phyloP scores from a whole-genome alignment of 2,113 vertebrate genomes.

The Colius striatus region DNA sequence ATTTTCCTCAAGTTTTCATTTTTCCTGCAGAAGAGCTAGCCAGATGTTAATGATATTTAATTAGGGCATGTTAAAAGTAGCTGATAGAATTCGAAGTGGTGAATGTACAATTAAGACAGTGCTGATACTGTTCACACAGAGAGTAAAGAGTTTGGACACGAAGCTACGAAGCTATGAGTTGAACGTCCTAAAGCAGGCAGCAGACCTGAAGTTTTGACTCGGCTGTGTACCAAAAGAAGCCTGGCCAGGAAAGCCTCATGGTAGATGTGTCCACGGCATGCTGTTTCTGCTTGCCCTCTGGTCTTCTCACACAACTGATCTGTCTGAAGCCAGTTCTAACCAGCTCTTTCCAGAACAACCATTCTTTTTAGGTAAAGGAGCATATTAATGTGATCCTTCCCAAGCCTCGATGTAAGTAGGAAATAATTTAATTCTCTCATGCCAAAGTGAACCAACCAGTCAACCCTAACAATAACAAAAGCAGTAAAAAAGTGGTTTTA shows the following conservation, averaged over 20 bases:
- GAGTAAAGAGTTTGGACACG: background rate
- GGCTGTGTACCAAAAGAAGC: background rate
- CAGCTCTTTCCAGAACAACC: background rate
- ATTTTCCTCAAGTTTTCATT: background rate
- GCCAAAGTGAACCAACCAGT: background rate
- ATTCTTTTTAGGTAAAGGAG: slow-evolving; percentile 15
- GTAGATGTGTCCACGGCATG: background rate
- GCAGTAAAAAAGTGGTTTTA: background rate
- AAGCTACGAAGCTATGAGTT: background rate
- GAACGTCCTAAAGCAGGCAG: background rate
- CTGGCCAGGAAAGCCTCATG: background rate
- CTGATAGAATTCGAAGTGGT: background rate
- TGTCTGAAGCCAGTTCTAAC: background rate
- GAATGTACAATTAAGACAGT: background rate
- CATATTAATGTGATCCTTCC: slow-evolving; percentile 27
- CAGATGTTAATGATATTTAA: background rate
- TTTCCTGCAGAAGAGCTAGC: background rate
- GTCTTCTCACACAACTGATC: background rate
- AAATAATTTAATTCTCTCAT: slow-evolving; percentile 49
- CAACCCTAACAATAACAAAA: slow-evolving; percentile 32
- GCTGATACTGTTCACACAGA: background rate
- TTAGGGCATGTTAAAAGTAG: background rate
- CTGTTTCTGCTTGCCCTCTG: background rate
- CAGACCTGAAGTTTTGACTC: background rate
- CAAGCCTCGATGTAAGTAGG: background rate